Conservation (phyloP, 2,888 invertebrate species). For the Electrophaes corylata region DNA sequence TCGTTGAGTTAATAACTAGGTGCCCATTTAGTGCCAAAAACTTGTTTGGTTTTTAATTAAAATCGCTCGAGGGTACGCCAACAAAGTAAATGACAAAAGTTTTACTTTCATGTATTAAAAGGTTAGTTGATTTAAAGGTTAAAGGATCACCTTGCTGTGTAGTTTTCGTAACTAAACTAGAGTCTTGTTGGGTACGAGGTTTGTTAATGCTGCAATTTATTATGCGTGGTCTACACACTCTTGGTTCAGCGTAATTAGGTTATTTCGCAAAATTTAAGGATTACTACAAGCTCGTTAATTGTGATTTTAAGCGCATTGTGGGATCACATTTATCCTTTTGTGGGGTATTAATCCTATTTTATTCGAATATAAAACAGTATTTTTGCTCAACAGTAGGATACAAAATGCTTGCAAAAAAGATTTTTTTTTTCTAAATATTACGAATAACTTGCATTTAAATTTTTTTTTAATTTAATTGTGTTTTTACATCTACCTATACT, state of each 20-base stretch:
- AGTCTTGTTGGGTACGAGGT: constrained; percentile 26
- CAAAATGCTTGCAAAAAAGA: too few species aligned
- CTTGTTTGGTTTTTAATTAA: constrained; percentile 42
- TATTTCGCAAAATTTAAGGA: constrained; percentile 1
- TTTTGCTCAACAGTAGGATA: too few species aligned
- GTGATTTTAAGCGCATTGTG: too few species aligned
- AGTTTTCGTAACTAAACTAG: constrained; percentile 39
- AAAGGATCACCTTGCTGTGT: constrained; percentile 49
- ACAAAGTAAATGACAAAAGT: constrained; percentile 46
- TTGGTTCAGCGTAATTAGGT: not conserved
- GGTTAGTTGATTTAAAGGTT: constrained; percentile 52
- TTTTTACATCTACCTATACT: too few species aligned
- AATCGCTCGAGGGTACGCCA: constrained; percentile 40
- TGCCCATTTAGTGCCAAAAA: constrained; percentile 33
- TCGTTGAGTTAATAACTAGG: constrained; percentile 21
- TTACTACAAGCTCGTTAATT: constrained; percentile 11
- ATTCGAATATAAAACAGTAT: too few species aligned
- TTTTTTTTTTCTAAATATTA: too few species aligned
- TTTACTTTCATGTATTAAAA: constrained; percentile 47
- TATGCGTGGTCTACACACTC: not conserved
- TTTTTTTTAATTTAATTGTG: too few species aligned
- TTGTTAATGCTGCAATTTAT: constrained; percentile 22
- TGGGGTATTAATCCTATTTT: too few species aligned
- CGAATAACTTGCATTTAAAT: too few species aligned
- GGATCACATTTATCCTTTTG: too few species aligned